Base-by-base conservation (phyloP, 2,797 vertebrate species). In the Buceros bicornis region DNA sequence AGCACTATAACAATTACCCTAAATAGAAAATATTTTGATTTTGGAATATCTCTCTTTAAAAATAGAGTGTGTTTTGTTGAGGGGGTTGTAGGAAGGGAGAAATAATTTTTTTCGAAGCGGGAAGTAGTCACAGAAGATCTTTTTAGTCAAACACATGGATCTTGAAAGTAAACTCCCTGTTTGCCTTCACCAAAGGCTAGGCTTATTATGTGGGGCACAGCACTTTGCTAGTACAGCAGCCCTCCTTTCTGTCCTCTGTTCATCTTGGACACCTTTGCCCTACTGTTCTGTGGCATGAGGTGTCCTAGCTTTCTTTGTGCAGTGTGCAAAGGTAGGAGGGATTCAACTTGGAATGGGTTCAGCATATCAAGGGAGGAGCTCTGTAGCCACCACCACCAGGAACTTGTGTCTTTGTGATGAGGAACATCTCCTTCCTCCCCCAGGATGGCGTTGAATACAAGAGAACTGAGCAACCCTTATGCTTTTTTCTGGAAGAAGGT, bases 341-440 rank as follows among this genome's bases (percentile, higher is more conserved):
- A 8, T 47, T 72, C 15, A 33, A 1, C 47, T 48, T 33, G 66
- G 31, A 60, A 50, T 4, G 11, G 13, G 11, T 26, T 35, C 40
- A 77, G 47, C 20, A 22, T 40, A 13, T 43, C 28, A 54, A 45
- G 21, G 16, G 9, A 50, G 7, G 8, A 37, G 7, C 51, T 42
- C 26, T 22, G 14, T 19, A 48, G 9, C 29, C 26, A 40, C 8
- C 31, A 48, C 19, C 20, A 48, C 6, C 5, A 50, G 12, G 3
- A 67, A 26, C 8, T 20, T 33, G 33, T 60, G 17, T 28, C 29
- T 45, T 14, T n/a, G 31, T 40, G 35, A n/a, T 37, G 26, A 37
- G 42, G 19, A 24, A 35, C 42, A 48, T n/a, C n/a, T 33, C 2
- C 29, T 6, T 10, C 0, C 18, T 26, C 7, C 3, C 3, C 16